Percentiles rank a stretch among this genome's conserved stretches.
These are phyloP conservation scores for Dascyllus trimaculatus DNA, from an alignment of 2,113 vertebrate genomes.

Conservation along the genomic window DNA sequence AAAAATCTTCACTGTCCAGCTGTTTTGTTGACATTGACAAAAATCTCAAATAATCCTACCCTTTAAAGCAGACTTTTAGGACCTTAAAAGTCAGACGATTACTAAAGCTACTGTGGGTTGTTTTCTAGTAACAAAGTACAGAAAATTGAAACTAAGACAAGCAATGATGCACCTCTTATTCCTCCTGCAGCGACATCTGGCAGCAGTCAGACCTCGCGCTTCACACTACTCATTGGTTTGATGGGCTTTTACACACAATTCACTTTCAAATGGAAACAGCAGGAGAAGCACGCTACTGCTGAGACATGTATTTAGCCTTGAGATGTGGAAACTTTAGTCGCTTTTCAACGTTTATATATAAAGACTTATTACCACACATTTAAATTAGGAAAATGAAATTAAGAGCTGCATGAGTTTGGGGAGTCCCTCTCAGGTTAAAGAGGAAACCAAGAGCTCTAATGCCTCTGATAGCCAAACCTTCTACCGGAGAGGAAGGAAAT, in stretches of 20 bases:
- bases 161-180: too few relatives aligned
- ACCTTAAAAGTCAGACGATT: too few relatives aligned
- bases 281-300: not conserved
- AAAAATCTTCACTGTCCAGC: too few relatives aligned
- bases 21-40: too few relatives aligned
- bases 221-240: slow-evolving; percentile 9
- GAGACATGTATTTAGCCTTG: slow-evolving; percentile 17
- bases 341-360: slow-evolving; percentile 3
- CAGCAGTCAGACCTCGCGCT: not conserved
- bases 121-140: too few relatives aligned
- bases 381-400: not conserved
- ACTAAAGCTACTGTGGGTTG: too few relatives aligned
- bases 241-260: not conserved
- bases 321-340: slow-evolving; percentile 7
- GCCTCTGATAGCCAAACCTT: not conserved
- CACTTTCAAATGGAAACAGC: slow-evolving; percentile 34
- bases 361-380: not conserved
- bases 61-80: too few relatives aligned
- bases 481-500: slow-evolving; percentile 9
- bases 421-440: not conserved
- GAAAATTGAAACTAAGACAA: too few relatives aligned
- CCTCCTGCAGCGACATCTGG: too few relatives aligned
- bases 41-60: too few relatives aligned
- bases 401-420: not conserved
- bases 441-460: slow-evolving; percentile 18